phyloP scores from a whole-genome alignment of 2,113 vertebrate species.

The Trogon surrucura region DNA sequence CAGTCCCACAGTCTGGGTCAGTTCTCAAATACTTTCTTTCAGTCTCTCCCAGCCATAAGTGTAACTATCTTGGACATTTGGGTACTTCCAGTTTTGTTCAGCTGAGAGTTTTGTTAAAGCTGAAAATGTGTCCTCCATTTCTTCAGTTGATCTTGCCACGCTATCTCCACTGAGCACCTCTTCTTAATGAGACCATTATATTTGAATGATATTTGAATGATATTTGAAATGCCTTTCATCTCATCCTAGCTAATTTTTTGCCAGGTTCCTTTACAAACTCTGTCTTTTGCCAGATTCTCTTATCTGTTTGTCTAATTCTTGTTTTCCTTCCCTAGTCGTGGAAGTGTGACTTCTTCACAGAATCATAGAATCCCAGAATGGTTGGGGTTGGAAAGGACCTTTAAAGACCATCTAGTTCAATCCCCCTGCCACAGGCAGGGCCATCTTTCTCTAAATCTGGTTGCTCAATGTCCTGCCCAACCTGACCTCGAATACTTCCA shows the following conservation, averaged over 20 bases:
- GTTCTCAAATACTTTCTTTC: background rate
- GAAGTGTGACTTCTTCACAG: background rate
- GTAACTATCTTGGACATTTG: background rate
- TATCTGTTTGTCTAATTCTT: background rate
- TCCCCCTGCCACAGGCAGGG: background rate
- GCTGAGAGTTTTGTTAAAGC: background rate
- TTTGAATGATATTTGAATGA: too few relatives aligned
- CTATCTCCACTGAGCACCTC: background rate
- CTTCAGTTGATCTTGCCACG: background rate
- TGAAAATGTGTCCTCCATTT: background rate
- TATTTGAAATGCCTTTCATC: background rate
- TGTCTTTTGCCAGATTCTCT: background rate
- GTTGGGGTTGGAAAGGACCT: background rate
- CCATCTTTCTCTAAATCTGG: background rate
- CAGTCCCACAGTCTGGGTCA: background rate
- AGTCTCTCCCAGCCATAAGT: background rate
- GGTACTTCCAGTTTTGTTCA: background rate
- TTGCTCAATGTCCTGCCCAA: background rate
- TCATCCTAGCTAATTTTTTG: background rate
- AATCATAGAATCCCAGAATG: background rate
- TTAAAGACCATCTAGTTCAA: background rate
- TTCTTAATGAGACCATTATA: background rate
- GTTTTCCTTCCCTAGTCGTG: rapidly evolving
- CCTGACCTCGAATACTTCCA: background rate
- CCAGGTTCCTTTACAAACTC: background rate